Percentiles rank a stretch among this genome's conserved stretches.
phyloP scores from a whole-genome alignment of 2,888 invertebrate genomes.

The Athalia rosae region DNA sequence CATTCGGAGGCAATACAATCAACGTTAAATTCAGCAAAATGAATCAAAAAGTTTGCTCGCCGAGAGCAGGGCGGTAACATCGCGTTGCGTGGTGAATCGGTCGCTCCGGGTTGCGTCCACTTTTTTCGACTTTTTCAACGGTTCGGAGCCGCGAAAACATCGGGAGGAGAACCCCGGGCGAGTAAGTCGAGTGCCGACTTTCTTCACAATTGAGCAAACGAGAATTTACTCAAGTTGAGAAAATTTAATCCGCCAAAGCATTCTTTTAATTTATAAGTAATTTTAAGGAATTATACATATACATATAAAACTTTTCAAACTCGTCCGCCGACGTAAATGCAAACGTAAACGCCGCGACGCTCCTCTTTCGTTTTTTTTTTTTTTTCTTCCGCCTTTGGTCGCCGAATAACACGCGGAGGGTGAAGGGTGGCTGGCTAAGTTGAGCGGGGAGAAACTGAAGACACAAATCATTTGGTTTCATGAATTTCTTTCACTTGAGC shows the following conservation, averaged over 20 bases:
- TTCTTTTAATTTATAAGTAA: slow-evolving; percentile 46
- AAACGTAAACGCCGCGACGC: background rate
- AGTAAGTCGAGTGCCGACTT: slow-evolving; percentile 38
- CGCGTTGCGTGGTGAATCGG: background rate
- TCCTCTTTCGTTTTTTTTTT: background rate
- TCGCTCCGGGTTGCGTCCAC: background rate
- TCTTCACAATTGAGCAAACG: slow-evolving; percentile 42
- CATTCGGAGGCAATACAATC: slow-evolving; percentile 36
- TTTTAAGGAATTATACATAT: slow-evolving; percentile 22
- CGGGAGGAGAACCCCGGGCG: background rate
- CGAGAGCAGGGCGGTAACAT: background rate
- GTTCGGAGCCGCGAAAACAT: background rate
- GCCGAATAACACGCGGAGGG: background rate
- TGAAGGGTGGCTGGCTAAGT: background rate
- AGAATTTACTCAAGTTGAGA: slow-evolving; percentile 43
- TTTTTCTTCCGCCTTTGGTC: background rate
- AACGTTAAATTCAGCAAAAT: slow-evolving; percentile 42
- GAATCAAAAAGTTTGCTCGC: slow-evolving; percentile 43
- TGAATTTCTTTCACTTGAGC: slow-evolving; percentile 7
- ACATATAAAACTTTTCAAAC: slow-evolving; percentile 15
- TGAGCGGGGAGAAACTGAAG: background rate
- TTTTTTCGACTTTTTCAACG: background rate
- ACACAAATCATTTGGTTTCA: slow-evolving; percentile 26
- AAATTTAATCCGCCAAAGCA: slow-evolving; percentile 46
- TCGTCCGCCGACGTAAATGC: background rate